Evolutionary conservation across 2,797 vertebrate species (phyloP).

Genomic region (Argya squamiceps): DNA sequence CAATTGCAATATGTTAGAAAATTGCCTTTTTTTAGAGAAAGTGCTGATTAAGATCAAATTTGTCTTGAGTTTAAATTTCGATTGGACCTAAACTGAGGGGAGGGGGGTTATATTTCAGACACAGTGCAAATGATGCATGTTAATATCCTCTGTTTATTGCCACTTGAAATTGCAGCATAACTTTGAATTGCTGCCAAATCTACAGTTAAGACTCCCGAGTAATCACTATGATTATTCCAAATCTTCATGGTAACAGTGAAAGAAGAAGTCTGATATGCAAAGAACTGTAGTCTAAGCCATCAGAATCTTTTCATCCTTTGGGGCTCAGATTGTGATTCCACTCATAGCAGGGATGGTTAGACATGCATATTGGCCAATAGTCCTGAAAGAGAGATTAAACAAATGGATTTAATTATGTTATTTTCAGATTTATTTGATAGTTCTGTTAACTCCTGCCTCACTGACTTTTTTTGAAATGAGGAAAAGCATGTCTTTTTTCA

Average conservation of each 20-base stretch:
- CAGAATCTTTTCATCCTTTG: not conserved
- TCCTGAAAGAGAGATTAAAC: slow-evolving; percentile 17
- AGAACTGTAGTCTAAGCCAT: not conserved
- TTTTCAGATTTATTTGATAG: slow-evolving; percentile 19
- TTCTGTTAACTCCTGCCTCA: not conserved
- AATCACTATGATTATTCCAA: slow-evolving; percentile 55
- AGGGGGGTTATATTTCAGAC: slow-evolving; percentile 19
- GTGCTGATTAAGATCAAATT: slow-evolving; percentile 60
- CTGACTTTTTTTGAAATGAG: not conserved
- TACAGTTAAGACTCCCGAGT: slow-evolving; percentile 44
- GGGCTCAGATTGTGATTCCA: not conserved
- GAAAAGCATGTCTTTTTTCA: not conserved
- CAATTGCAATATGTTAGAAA: slow-evolving; percentile 3
- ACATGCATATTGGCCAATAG: not conserved
- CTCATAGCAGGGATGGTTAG: not conserved
- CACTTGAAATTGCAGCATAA: slow-evolving; percentile 48
- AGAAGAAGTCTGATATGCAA: not conserved
- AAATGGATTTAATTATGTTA: not conserved
- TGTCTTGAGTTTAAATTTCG: slow-evolving; percentile 46
- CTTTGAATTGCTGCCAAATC: slow-evolving; percentile 58
- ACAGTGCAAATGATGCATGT: slow-evolving; percentile 43
- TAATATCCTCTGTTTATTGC: slow-evolving; percentile 59
- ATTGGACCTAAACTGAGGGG: slow-evolving; percentile 35
- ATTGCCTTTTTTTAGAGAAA: slow-evolving; percentile 41
- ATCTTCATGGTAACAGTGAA: slow-evolving; percentile 19